Evolutionary conservation across 2,888 invertebrate genomes (phyloP).

Genomic region (Chymomyza procnemis): DNA sequence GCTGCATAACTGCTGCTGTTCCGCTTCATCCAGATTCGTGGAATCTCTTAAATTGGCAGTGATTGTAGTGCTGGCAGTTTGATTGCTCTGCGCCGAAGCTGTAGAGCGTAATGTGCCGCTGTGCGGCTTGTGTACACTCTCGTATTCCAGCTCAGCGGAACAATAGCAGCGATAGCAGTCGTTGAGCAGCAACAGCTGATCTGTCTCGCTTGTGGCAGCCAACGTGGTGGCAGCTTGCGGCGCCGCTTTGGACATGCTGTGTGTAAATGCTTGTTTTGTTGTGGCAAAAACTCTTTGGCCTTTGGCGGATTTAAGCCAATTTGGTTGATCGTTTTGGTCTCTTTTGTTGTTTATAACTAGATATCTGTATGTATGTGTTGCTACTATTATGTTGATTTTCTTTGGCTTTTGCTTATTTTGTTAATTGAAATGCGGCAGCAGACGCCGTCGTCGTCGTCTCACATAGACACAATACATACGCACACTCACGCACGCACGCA

Average conservation of each 20-base stretch:
- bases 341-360: not conserved
- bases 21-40: not conserved
- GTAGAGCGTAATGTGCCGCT: conserved; percentile 38
- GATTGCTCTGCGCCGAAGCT: conserved; percentile 30
- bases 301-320: conserved; percentile 7
- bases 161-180: not conserved
- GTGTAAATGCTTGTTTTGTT: not conserved
- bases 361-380: conserved; percentile 27
- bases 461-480: conserved; percentile 16
- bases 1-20: not conserved
- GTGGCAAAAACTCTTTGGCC: not conserved
- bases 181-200: not conserved
- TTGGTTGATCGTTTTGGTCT: conserved; percentile 8
- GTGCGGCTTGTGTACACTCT: not conserved
- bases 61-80: conserved; percentile 37
- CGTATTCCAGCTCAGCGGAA: not conserved
- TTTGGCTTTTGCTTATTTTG: conserved; percentile 54
- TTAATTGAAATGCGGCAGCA: conserved; percentile 66
- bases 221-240: not conserved
- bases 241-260: not conserved
- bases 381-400: conserved; percentile 42
- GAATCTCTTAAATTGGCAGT: conserved; percentile 19
- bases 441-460: conserved; percentile 37
- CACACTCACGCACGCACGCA: conserved; percentile 14
- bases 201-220: too few species aligned